These are phyloP conservation scores for Laterallus jamaicensis DNA, from an alignment of 2,113 vertebrate genomes.

Conservation along the genomic window DNA sequence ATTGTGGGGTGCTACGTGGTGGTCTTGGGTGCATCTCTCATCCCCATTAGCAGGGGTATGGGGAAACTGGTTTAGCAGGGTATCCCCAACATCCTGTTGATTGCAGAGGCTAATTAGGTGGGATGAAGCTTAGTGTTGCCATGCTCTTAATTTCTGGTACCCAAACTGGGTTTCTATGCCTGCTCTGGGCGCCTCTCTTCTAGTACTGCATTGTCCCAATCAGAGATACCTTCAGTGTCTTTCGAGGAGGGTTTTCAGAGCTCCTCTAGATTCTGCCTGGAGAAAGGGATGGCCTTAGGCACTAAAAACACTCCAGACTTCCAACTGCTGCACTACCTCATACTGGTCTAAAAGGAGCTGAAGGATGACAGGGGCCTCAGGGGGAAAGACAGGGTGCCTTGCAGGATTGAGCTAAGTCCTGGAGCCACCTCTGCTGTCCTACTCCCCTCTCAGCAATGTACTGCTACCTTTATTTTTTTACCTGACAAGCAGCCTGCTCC, in stretches of 20 bases:
- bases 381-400: neutral
- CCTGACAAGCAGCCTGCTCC: neutral
- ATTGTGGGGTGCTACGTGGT: accelerated
- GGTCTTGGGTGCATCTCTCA: neutral
- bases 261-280: neutral
- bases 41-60: accelerated
- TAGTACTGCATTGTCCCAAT: neutral
- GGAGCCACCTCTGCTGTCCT: neutral
- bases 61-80: neutral
- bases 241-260: conserved; percentile 8
- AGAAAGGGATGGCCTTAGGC: conserved; percentile 10
- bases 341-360: accelerated
- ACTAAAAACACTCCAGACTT: neutral
- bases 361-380: neutral
- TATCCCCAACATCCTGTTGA: neutral
- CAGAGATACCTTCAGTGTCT: neutral
- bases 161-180: neutral
- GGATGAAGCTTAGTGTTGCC: neutral
- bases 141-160: neutral
- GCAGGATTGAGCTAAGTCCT: neutral
- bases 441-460: neutral
- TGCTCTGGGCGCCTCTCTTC: neutral
- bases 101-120: neutral
- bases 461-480: neutral
- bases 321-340: neutral